Conservation (phyloP, 2,797 vertebrate genomes). For the Coregonus sp. region DNA sequence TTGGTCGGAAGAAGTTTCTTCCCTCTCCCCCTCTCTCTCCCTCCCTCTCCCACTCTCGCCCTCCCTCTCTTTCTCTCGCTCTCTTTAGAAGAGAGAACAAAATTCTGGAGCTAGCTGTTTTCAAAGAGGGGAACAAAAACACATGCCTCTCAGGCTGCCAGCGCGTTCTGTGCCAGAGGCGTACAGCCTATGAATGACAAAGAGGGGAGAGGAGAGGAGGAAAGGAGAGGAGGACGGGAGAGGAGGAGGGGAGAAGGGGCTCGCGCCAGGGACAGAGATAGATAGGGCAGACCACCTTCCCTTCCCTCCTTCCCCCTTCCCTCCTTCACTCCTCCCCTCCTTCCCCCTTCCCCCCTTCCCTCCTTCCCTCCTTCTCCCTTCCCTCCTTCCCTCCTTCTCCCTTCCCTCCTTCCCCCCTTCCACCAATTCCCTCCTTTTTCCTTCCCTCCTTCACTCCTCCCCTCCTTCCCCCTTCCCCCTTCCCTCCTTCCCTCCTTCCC, state of each 20-base stretch:
- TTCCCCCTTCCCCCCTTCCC: too few species aligned
- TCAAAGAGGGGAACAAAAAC: constrained; percentile 75
- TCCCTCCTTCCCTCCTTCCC: too few species aligned
- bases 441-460: too few species aligned
- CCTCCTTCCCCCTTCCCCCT: too few species aligned
- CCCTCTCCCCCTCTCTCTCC: constrained; percentile 22
- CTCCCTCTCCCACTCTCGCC: constrained; percentile 15
- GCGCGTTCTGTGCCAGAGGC: constrained; percentile 54
- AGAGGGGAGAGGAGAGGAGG: constrained; percentile 50
- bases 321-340: too few species aligned
- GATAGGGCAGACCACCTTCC: constrained; percentile 55
- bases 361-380: too few species aligned
- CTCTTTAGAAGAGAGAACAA: constrained; percentile 49
- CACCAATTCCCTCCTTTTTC: too few species aligned
- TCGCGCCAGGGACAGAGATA: constrained; percentile 68
- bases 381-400: too few species aligned
- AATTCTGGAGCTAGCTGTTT: constrained; percentile 60
- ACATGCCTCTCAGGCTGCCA: constrained; percentile 74
- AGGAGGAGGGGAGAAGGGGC: constrained; percentile 65
- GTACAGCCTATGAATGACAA: constrained; percentile 79
- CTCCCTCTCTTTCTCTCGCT: constrained; percentile 26
- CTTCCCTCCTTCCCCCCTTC: too few species aligned
- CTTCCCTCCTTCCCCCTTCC: constrained; percentile 27
- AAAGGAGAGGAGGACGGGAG: constrained; percentile 71
- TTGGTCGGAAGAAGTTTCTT: constrained; percentile 27